Base-by-base conservation (phyloP, 2,888 invertebrate genomes). In the Agrotis segetum region DNA sequence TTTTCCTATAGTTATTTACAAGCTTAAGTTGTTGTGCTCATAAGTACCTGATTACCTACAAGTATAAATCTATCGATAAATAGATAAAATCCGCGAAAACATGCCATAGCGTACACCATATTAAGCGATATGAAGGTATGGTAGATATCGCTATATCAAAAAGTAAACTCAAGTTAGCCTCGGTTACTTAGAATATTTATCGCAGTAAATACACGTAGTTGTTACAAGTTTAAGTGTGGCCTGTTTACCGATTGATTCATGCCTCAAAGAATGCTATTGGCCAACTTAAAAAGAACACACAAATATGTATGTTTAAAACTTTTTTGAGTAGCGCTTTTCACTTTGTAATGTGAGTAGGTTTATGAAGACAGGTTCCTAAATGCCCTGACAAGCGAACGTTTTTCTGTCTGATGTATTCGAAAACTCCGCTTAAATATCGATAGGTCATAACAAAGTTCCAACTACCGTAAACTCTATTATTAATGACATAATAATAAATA, bases 111-210 rank as follows among this genome's bases (percentile, higher is more conserved):
- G 76, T 71, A 75, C 75, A 81, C 82, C 75, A 85, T 84, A 75
- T 62, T 71, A 68, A 72, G 77, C 71, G 86, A 82, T 86, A 86
- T 47, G 82, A 66, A 77, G 73, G 71, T 74, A 79, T 86, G 72
- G 71, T 72, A 83, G 85, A 85, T 86, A 86, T 74, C 63, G 77
- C 60, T 86, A 68, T 93, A 93, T 94, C 94, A 93, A 88, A 92
- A 93, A 91, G 93, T 87, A 94, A 94, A 94, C 93, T 89, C 65
- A 87, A 91, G 85, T 86, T 85, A 89, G 87, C 88, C 88, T 87
- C 88, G 85, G 85, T 91, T 92, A 91, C 91, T 93, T 91, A 90
- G 88, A 92, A 92, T 90, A 90, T 90, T 85, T 89, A 88, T 88
- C 87, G 86, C 69, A 67, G 76, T 81, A 79, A 79, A 81, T 79